These are phyloP conservation scores for Eucidaris tribuloides DNA, from an alignment of 35 echinoderm and acorn worm species.

Conservation along the genomic window DNA sequence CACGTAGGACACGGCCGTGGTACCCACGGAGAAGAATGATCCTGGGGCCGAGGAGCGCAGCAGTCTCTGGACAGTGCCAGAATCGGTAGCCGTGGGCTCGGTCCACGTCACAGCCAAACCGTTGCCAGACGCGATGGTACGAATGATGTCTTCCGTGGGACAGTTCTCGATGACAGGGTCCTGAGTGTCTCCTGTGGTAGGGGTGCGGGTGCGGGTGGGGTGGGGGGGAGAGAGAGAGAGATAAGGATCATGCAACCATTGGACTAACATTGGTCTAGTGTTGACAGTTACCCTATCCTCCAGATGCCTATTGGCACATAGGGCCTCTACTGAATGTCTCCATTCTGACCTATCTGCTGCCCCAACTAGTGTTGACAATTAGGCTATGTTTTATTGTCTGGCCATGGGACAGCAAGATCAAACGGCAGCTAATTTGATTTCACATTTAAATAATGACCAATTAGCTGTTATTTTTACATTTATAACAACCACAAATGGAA, in stretches of 20 bases:
- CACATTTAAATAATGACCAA: too few relatives aligned
- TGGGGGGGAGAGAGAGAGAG: background rate
- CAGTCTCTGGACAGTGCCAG: constrained; percentile 5
- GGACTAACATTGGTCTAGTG: too few relatives aligned
- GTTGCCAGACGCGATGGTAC: background rate
- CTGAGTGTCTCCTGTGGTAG: constrained; percentile 17
- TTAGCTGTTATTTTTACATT: too few relatives aligned
- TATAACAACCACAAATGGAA: too few relatives aligned
- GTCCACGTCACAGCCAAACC: constrained; percentile 29
- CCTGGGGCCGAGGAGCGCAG: constrained; percentile 1
- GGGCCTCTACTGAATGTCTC: too few relatives aligned
- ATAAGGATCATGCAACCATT: background rate
- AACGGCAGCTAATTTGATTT: too few relatives aligned
- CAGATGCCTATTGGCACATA: too few relatives aligned
- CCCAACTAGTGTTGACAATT: too few relatives aligned
- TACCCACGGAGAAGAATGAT: constrained; percentile 42
- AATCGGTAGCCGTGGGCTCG: constrained; percentile 63
- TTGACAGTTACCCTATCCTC: too few relatives aligned
- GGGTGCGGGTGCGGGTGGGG: background rate
- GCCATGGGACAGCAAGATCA: too few relatives aligned
- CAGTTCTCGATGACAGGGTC: constrained; percentile 56
- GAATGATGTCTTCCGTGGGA: constrained; percentile 8
- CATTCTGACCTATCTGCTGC: too few relatives aligned
- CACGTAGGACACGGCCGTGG: constrained; percentile 59
- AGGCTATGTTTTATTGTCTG: too few relatives aligned